phyloP scores from a whole-genome alignment of 2,888 invertebrate genomes.

The Allophyes oxyacanthae region DNA sequence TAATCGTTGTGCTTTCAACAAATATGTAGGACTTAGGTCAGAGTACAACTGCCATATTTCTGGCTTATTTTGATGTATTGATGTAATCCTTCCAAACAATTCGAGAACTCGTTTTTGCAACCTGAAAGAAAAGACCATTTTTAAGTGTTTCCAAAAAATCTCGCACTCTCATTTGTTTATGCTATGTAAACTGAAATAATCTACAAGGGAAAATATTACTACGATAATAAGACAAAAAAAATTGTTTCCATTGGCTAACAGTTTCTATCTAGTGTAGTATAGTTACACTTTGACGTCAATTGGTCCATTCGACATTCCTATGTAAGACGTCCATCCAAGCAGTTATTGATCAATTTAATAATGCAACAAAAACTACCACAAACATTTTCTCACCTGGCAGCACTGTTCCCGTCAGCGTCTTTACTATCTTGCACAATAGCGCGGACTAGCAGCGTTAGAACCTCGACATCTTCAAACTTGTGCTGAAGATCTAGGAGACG shows the following conservation, averaged over 20 bases:
- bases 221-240: too few species aligned
- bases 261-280: too few species aligned
- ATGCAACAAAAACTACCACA: too few species aligned
- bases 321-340: too few species aligned
- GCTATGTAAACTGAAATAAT: too few species aligned
- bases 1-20: conserved; percentile 92
- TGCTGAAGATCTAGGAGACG: conserved; percentile 95
- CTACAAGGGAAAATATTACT: too few species aligned
- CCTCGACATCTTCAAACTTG: conserved; percentile 93
- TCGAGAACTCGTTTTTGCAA: conserved; percentile 90
- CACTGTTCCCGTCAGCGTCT: conserved; percentile 90
- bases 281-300: too few species aligned
- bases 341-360: too few species aligned
- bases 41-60: conserved; percentile 96
- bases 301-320: too few species aligned
- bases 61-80: conserved; percentile 91
- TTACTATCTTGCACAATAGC: conserved; percentile 91
- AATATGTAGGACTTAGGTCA: conserved; percentile 90
- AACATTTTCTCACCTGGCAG: conserved; percentile 73
- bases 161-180: too few species aligned
- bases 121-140: conserved; percentile 57
- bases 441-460: conserved; percentile 92
- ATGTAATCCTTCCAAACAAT: conserved; percentile 93
- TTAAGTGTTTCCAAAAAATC: too few species aligned
- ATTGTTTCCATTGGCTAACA: too few species aligned